Percentiles rank a stretch among this genome's conserved stretches.
phyloP scores from a whole-genome alignment of 2,888 invertebrate genomes.

The Phyllotreta striolata region DNA sequence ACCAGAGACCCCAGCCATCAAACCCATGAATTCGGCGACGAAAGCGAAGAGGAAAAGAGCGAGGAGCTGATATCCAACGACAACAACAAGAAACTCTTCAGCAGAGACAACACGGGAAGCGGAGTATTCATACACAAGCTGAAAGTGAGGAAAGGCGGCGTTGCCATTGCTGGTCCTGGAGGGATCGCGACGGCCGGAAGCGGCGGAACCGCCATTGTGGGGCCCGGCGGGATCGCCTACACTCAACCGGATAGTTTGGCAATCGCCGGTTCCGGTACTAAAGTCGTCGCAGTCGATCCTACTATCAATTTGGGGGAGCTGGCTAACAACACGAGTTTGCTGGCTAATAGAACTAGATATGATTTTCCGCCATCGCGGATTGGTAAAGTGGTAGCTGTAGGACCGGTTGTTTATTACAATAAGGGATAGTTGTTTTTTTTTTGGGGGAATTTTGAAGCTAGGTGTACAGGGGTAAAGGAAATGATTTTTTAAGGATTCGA shows the following conservation, averaged over 20 bases:
- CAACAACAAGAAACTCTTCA: slow-evolving; percentile 53
- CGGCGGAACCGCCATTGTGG: slow-evolving; percentile 82
- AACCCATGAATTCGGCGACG: slow-evolving; percentile 46
- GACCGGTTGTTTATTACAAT: slow-evolving; percentile 75
- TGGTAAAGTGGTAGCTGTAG: slow-evolving; percentile 76
- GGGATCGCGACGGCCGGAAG: slow-evolving; percentile 82
- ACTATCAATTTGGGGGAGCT: slow-evolving; percentile 68
- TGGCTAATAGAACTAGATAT: slow-evolving; percentile 53
- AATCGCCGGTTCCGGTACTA: slow-evolving; percentile 78
- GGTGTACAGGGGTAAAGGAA: slow-evolving; percentile 14
- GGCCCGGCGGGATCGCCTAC: slow-evolving; percentile 79
- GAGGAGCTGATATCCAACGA: slow-evolving; percentile 50
- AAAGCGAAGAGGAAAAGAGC: slow-evolving; percentile 48
- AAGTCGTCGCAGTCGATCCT: slow-evolving; percentile 73
- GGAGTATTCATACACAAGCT: slow-evolving; percentile 75
- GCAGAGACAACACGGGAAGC: slow-evolving; percentile 62
- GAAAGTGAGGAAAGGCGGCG: slow-evolving; percentile 77
- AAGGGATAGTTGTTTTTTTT: slow-evolving; percentile 50
- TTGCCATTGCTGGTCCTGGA: slow-evolving; percentile 83
- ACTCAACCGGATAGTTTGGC: slow-evolving; percentile 79
- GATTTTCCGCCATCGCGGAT: slow-evolving; percentile 62
- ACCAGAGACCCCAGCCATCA: slow-evolving; percentile 42
- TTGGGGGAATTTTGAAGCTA: slow-evolving; percentile 34
- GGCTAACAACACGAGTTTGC: slow-evolving; percentile 52
- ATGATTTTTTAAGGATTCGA: slow-evolving; percentile 41